Evolutionary conservation across 2,797 vertebrate genomes (phyloP).

Genomic region (Salmo trutta): DNA sequence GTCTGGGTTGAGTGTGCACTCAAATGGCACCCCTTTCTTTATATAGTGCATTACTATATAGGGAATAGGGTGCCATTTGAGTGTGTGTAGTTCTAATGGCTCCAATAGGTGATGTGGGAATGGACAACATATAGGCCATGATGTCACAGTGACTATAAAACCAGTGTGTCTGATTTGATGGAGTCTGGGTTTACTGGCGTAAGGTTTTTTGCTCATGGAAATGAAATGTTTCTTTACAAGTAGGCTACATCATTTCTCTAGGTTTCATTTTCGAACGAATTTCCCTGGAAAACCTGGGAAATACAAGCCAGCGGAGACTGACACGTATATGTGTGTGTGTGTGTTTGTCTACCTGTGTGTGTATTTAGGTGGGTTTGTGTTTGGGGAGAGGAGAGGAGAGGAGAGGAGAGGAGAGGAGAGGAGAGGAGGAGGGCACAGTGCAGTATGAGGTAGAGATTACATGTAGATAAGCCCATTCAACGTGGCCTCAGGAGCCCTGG

Average conservation of each 20-base stretch:
- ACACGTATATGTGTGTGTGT: conserved; percentile 4
- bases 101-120: conserved; percentile 4
- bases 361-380: conserved; percentile 1
- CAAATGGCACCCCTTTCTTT: too few species aligned
- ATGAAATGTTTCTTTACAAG: conserved; percentile 55
- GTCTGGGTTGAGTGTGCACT: conserved; percentile 1
- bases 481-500: conserved; percentile 61
- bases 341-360: conserved; percentile 14
- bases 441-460: conserved; percentile 55
- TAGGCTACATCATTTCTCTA: conserved; percentile 43
- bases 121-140: conserved; percentile 45
- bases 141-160: conserved; percentile 45
- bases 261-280: conserved; percentile 67
- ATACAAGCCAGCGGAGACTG: conserved; percentile 44
- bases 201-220: conserved; percentile 34
- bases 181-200: conserved; percentile 38
- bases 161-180: conserved; percentile 20
- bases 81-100: neutral
- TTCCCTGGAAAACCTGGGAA: conserved; percentile 58
- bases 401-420: too few species aligned
- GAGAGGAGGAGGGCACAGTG: neutral
- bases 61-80: too few species aligned
- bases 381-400: neutral
- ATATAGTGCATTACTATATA: too few species aligned
- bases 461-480: conserved; percentile 59